These are phyloP conservation scores for Apolygus lucorum DNA, from an alignment of 1,140 invertebrate genomes.

Conservation along the genomic window DNA sequence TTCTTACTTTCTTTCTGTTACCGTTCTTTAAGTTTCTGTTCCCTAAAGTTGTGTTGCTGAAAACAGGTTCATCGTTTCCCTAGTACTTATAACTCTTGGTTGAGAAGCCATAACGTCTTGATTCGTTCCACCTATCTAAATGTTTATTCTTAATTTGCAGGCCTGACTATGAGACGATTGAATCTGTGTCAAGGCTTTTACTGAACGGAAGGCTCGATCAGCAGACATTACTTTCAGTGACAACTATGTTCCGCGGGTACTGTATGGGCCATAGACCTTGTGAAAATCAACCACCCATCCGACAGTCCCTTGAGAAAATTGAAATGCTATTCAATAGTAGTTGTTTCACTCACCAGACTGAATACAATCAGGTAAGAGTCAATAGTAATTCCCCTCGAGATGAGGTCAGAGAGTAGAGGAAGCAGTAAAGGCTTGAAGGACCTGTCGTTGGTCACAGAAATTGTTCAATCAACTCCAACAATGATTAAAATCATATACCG, in stretches of 20 bases:
- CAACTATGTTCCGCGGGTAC: conserved; percentile 60
- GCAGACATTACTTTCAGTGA: conserved; percentile 56
- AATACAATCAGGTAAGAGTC: conserved; percentile 10
- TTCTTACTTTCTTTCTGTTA: too few species aligned
- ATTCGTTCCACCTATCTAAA: too few species aligned
- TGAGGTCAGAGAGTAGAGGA: too few species aligned
- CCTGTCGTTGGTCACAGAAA: too few species aligned
- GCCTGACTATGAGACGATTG: conserved; percentile 44
- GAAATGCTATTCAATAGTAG: background rate
- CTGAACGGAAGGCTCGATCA: conserved; percentile 42
- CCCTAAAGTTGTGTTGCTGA: too few species aligned
- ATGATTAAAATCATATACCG: too few species aligned
- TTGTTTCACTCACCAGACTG: background rate
- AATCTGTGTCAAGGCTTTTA: conserved; percentile 38
- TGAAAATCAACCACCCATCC: conserved; percentile 37
- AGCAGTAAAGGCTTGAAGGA: too few species aligned
- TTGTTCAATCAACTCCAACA: too few species aligned
- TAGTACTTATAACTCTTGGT: too few species aligned
- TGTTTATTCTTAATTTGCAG: conserved; percentile 39
- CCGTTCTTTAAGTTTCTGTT: too few species aligned
- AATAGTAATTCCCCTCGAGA: background rate
- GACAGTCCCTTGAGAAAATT: background rate
- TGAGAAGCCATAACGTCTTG: too few species aligned
- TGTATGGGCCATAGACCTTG: conserved; percentile 49
- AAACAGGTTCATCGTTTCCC: too few species aligned